Evolutionary conservation across 2,888 invertebrate genomes (phyloP).

Genomic region (Tillus elongatus): DNA sequence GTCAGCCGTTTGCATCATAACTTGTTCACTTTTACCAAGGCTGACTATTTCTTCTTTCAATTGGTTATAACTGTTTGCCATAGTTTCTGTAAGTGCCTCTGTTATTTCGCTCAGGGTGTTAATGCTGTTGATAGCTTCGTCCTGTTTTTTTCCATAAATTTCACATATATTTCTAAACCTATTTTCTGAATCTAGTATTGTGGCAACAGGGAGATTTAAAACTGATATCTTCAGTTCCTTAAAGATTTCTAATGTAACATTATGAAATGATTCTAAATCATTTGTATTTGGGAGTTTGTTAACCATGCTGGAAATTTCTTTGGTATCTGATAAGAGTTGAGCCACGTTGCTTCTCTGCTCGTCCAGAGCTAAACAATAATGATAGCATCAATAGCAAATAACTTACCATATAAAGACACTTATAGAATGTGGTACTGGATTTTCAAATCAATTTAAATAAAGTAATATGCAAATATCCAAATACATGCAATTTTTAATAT

Average conservation of each 20-base stretch:
- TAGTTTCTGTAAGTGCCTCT: conserved; percentile 50
- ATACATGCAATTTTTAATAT: no score
- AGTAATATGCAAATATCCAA: no score
- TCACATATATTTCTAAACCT: no score
- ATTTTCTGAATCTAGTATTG: conserved; percentile 12
- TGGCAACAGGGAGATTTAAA: conserved; percentile 8
- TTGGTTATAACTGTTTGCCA: conserved; percentile 48
- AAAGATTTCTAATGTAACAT: conserved; percentile 17
- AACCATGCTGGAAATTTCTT: conserved; percentile 28
- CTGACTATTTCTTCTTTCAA: conserved; percentile 50
- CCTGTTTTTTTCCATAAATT: conserved; percentile 24
- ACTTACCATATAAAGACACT: no score
- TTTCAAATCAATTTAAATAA: no score
- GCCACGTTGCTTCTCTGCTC: conserved; percentile 33
- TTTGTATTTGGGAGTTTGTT: conserved; percentile 41
- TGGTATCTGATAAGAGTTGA: conserved; percentile 31
- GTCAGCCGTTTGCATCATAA: conserved; percentile 74
- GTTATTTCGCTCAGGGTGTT: conserved; percentile 22
- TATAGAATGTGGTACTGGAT: no score
- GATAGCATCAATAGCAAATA: no score
- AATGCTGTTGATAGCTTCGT: conserved; percentile 28
- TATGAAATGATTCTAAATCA: conserved; percentile 41
- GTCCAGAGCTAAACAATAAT: conserved; percentile 31
- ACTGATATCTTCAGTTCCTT: conserved; percentile 18
- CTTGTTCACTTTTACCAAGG: conserved; percentile 64